Conservation (phyloP, 2,113 vertebrate genomes). For the Anguilla japonica region DNA sequence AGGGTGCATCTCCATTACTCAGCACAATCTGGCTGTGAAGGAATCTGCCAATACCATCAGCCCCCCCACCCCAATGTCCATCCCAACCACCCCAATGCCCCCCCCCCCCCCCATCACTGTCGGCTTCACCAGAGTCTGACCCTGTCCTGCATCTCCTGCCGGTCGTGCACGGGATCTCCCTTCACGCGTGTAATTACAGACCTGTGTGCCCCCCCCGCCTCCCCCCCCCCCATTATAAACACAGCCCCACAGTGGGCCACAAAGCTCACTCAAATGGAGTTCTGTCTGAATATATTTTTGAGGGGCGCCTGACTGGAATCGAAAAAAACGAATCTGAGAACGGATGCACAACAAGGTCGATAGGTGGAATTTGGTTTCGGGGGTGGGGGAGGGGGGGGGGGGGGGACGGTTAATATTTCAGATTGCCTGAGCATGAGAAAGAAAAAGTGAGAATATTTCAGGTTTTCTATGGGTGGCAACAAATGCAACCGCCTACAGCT, state of each 20-base stretch:
- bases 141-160: conserved; percentile 30
- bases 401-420: background rate
- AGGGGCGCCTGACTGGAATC: background rate
- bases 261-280: background rate
- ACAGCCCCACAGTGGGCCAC: background rate
- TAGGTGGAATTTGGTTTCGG: no score
- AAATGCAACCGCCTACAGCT: background rate
- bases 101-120: conserved; percentile 39
- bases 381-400: background rate
- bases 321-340: background rate
- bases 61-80: no score
- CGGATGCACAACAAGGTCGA: no score
- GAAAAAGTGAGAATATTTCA: background rate
- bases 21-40: conserved; percentile 38
- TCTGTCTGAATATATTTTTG: background rate
- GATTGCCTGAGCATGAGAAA: background rate
- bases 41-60: conserved; percentile 42
- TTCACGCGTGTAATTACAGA: conserved; percentile 5
- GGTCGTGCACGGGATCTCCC: conserved; percentile 18
- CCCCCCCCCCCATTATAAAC: background rate
- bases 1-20: conserved; percentile 40
- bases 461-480: background rate
- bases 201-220: no score
- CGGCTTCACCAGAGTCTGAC: conserved; percentile 29
- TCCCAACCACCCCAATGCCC: no score